Evolutionary conservation across 2,797 vertebrate species (phyloP).

Genomic region (Scolopax bukidnonensis): DNA sequence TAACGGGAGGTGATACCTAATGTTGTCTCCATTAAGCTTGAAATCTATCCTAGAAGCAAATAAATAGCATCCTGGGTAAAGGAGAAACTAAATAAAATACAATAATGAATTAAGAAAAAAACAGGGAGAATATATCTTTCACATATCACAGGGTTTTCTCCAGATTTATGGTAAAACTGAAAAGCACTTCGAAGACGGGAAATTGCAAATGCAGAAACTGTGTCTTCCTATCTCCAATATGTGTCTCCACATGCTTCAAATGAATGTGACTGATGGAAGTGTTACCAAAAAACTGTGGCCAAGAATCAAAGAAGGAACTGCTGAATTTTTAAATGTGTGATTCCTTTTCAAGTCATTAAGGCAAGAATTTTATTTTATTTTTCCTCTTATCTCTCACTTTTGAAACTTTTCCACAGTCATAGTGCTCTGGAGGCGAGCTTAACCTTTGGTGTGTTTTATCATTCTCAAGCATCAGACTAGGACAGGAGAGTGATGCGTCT

Average conservation of each 20-base stretch:
- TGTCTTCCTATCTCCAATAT: background rate
- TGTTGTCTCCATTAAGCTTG: conserved; percentile 16
- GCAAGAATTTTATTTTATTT: background rate
- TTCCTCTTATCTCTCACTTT: background rate
- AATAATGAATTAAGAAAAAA: conserved; percentile 16
- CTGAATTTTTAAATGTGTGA: conserved; percentile 32
- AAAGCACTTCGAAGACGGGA: conserved; percentile 21
- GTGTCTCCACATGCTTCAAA: conserved; percentile 16
- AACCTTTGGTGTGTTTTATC: conserved; percentile 34
- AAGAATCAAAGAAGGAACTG: conserved; percentile 12
- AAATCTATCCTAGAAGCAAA: conserved; percentile 47
- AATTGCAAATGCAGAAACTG: conserved; percentile 36
- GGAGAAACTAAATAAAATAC: conserved; percentile 25
- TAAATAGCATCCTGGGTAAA: conserved; percentile 26
- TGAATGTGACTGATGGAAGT: conserved; percentile 60
- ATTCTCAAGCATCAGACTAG: background rate
- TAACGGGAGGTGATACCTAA: conserved; percentile 19
- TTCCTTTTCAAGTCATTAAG: conserved; percentile 40
- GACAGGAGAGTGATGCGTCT: background rate
- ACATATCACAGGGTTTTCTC: conserved; percentile 28
- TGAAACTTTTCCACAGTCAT: background rate
- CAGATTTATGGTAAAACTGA: conserved; percentile 22
- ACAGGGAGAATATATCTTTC: background rate
- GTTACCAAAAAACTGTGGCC: background rate
- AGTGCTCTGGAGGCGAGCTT: background rate